A percentile compares a stretch with the other conserved stretches of the same genome.
Conservation (phyloP, 2,888 invertebrate genomes). For the Hydriomena furcata region DNA sequence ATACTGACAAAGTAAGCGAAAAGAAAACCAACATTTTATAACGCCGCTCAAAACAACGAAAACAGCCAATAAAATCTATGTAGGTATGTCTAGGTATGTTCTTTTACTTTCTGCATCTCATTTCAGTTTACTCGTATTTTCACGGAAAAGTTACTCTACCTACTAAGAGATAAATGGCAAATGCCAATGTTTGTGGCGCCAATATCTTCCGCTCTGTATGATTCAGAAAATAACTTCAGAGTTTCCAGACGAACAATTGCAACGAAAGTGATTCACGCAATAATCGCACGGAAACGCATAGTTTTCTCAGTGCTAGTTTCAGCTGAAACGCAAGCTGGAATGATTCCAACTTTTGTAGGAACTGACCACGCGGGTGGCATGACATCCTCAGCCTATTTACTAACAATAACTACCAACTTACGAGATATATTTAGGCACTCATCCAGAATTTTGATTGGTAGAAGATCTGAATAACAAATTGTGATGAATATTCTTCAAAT, state of each 20-base stretch:
- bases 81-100: too few relatives aligned
- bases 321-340: slow-evolving; percentile 42
- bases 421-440: slow-evolving; percentile 8
- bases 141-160: too few relatives aligned
- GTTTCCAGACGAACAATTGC: slow-evolving; percentile 13
- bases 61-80: too few relatives aligned
- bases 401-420: slow-evolving; percentile 5
- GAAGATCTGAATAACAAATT: too few relatives aligned
- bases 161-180: too few relatives aligned
- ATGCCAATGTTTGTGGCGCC: slow-evolving; percentile 11
- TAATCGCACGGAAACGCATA: slow-evolving; percentile 1
- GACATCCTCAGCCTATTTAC: slow-evolving; percentile 40
- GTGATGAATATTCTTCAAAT: too few relatives aligned
- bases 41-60: too few relatives aligned
- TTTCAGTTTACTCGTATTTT: too few relatives aligned
- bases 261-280: slow-evolving; percentile 17
- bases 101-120: too few relatives aligned
- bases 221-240: slow-evolving; percentile 18
- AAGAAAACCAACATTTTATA: too few relatives aligned
- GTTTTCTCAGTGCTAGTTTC: slow-evolving; percentile 9
- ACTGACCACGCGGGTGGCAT: slow-evolving; percentile 28
- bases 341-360: slow-evolving; percentile 43
- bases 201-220: slow-evolving; percentile 21
- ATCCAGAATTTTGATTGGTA: background rate
- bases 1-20: too few relatives aligned